phyloP scores from a whole-genome alignment of 2,113 vertebrate species.

The Hucho hucho region DNA sequence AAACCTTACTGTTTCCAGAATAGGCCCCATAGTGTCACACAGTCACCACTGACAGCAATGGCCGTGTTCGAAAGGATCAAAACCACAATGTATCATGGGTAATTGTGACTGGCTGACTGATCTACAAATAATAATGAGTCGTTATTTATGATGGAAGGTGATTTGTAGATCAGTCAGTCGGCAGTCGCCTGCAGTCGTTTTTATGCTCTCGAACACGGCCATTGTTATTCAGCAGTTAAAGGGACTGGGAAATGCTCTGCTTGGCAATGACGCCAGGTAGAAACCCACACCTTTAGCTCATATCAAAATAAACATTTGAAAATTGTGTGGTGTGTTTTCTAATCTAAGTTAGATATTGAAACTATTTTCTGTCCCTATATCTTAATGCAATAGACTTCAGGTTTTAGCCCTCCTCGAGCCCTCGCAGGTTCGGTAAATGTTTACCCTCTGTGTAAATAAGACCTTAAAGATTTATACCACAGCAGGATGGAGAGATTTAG shows the following conservation, averaged over 20 bases:
- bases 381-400: no score
- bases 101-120: no score
- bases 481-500: no score
- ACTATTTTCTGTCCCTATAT: neutral
- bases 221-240: conserved; percentile 40
- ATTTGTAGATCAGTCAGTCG: no score
- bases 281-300: neutral
- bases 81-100: no score
- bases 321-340: conserved; percentile 14
- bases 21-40: conserved; percentile 40
- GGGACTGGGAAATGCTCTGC: conserved; percentile 33
- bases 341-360: neutral
- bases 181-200: no score
- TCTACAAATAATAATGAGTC: no score
- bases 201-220: no score
- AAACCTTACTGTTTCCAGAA: conserved; percentile 21
- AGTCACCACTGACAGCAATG: conserved; percentile 38
- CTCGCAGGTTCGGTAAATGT: neutral
- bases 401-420: no score
- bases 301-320: conserved; percentile 5
- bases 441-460: neutral
- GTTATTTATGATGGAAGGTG: no score
- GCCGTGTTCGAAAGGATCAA: no score
- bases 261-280: conserved; percentile 27
- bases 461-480: neutral